Evolutionary conservation across 1,140 invertebrate genomes (phyloP).

Genomic region (Potamilus streckersoni): DNA sequence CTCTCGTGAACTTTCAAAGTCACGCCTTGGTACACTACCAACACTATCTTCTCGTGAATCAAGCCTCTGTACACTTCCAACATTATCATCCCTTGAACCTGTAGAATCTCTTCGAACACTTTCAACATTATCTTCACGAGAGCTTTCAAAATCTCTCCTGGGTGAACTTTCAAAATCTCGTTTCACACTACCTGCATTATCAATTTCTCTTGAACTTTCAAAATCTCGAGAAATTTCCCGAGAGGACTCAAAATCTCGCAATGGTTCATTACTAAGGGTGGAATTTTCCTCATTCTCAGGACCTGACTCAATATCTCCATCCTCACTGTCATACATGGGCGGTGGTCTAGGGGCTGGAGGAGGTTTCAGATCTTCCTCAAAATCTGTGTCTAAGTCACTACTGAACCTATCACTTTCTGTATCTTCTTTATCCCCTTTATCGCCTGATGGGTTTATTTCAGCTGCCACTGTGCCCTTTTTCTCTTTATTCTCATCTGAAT

Average conservation of each 20-base stretch:
- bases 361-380: constrained; percentile 47
- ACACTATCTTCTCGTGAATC: too few species aligned
- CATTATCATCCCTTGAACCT: too few species aligned
- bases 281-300: constrained; percentile 42
- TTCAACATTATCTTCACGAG: too few species aligned
- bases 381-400: constrained; percentile 45
- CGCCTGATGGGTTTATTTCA: not conserved
- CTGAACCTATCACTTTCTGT: constrained; percentile 38
- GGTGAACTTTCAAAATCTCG: too few species aligned
- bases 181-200: constrained; percentile 10
- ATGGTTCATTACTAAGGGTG: constrained; percentile 33
- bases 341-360: constrained; percentile 47
- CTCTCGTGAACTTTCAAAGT: too few species aligned
- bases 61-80: too few species aligned
- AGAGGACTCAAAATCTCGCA: constrained; percentile 47
- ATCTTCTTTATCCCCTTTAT: constrained; percentile 8
- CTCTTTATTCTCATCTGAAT: not conserved
- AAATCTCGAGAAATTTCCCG: constrained; percentile 39
- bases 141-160: too few species aligned
- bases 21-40: too few species aligned
- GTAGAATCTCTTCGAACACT: too few species aligned
- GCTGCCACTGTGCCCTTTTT: constrained; percentile 2
- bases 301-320: constrained; percentile 48
- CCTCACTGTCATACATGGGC: constrained; percentile 48
- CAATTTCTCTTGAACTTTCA: constrained; percentile 33